Percentiles rank a stretch among this genome's conserved stretches.
Evolutionary conservation across 2,888 invertebrate genomes (phyloP).

Genomic region (Hololepta plana): DNA sequence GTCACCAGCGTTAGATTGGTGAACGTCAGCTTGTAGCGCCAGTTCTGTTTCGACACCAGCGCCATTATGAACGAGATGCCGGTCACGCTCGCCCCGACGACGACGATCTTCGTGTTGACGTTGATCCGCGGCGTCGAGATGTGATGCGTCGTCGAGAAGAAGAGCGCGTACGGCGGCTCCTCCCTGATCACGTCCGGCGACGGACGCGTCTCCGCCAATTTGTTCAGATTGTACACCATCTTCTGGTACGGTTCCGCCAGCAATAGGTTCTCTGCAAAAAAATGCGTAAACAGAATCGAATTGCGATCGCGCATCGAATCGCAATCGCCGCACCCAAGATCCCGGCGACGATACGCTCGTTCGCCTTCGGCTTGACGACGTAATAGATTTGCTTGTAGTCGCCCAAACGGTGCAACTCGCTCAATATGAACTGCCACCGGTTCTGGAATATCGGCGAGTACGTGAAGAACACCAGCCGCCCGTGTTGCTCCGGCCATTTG

Average conservation of each 20-base stretch:
- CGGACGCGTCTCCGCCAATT: slow-evolving; percentile 10
- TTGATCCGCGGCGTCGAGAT: slow-evolving; percentile 28
- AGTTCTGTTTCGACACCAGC: slow-evolving; percentile 33
- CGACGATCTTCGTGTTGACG: slow-evolving; percentile 40
- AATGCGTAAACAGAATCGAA: too few species aligned
- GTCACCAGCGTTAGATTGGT: slow-evolving; percentile 53
- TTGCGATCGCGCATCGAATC: too few species aligned
- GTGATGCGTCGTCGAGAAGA: slow-evolving; percentile 33
- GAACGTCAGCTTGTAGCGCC: slow-evolving; percentile 34
- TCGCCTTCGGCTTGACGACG: slow-evolving; percentile 30
- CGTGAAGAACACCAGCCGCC: slow-evolving; percentile 27
- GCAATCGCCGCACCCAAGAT: background rate
- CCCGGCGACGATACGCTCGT: slow-evolving; percentile 7
- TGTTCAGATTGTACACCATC: slow-evolving; percentile 10
- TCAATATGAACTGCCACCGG: slow-evolving; percentile 35
- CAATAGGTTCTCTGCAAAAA: too few species aligned
- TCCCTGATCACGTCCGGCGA: slow-evolving; percentile 10
- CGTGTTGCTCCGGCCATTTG: slow-evolving; percentile 20
- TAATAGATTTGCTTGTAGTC: slow-evolving; percentile 36
- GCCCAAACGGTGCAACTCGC: slow-evolving; percentile 40
- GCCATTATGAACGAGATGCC: slow-evolving; percentile 43
- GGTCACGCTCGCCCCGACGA: slow-evolving; percentile 46
- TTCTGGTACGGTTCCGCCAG: too few species aligned
- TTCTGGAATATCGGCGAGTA: slow-evolving; percentile 40
- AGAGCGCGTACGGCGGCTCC: slow-evolving; percentile 30